Evolutionary conservation across 2,888 invertebrate species (phyloP), one percentile per base, ranked within the genome.

Genomic region (Embidobia sp.): DNA sequence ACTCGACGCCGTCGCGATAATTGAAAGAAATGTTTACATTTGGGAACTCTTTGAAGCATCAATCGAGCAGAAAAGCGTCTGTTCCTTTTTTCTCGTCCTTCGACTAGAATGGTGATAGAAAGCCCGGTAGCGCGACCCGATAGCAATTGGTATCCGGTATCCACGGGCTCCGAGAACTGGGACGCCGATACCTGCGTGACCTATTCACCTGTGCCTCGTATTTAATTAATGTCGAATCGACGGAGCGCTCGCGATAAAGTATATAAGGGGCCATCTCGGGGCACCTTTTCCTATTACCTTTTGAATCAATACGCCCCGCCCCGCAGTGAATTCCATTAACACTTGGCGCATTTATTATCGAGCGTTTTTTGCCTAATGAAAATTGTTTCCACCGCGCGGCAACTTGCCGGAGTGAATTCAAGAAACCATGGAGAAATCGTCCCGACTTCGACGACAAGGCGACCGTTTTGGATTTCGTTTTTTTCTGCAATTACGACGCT

Each of bases 191-290:
- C 75, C 75, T 63, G 61, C 53, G 63, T 67, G 76, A 69, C 76
- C 64, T 64, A 57, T 67, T 19, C 33, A 22, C 26, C 3, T 10
- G 31, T 8, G 15, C 1, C 42, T 29, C 11, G 40, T 48, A 66
- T 74, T 72, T 75, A 75, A 75, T 78, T 75, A 78, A 78, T 76
- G 69, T 69, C 42, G 66, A 44, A 57, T 78, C 73, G 63, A 63
- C 57, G n/a, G n/a, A 53, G 46, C 64, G 69, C 59, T 55, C 57
- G 74, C 73, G 63, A 66, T 72, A 75, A 66, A 74, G 69, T 64
- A 77, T 63, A 57, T 74, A 74, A 73, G 66, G 75, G 49, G 35
- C 69, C 70, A 74, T 72, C 57, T 61, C 69, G 11, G 5, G 27
- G 16, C 64, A 22, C 48, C 73, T 64, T 49, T 64, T 35, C 55